Evolutionary conservation across 2,113 vertebrate species (phyloP).

Genomic region (Bubo scandiacus): DNA sequence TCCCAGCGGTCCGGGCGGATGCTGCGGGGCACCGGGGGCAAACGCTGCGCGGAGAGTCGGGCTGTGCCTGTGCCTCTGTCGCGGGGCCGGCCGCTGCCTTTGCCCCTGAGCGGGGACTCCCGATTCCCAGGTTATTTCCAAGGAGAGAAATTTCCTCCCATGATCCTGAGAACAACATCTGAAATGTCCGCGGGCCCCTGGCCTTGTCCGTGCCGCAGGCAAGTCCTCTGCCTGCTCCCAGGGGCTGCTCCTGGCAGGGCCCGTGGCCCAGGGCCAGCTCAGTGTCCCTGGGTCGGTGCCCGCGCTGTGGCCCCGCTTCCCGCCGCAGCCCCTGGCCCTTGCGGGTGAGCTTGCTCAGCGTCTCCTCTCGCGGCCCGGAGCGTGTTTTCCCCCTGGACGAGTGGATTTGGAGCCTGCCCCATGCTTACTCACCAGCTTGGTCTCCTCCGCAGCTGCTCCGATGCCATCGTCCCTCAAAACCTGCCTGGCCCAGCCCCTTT

Average conservation of each 20-base stretch:
- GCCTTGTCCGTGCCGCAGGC: accelerated
- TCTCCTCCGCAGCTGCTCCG: background rate
- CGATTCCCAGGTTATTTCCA: accelerated
- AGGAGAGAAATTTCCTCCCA: background rate
- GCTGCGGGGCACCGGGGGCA: background rate
- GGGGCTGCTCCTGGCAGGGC: background rate
- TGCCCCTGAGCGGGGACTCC: background rate
- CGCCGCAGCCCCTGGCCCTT: background rate
- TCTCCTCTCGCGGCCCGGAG: background rate
- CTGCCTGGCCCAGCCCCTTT: accelerated
- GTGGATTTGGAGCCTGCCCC: background rate
- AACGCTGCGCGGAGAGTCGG: accelerated
- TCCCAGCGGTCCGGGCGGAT: background rate
- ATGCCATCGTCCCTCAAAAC: background rate
- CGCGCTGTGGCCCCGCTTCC: accelerated
- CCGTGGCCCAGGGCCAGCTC: accelerated
- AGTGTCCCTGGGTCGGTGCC: background rate
- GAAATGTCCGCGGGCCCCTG: background rate
- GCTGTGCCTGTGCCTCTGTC: background rate
- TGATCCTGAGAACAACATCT: background rate
- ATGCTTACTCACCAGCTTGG: background rate
- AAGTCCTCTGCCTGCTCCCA: accelerated
- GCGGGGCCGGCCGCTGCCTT: accelerated
- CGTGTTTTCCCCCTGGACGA: background rate
- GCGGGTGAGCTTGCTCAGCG: background rate